Evolutionary conservation across 2,797 vertebrate genomes (phyloP).

Genomic region (Trachops cirrhosus): DNA sequence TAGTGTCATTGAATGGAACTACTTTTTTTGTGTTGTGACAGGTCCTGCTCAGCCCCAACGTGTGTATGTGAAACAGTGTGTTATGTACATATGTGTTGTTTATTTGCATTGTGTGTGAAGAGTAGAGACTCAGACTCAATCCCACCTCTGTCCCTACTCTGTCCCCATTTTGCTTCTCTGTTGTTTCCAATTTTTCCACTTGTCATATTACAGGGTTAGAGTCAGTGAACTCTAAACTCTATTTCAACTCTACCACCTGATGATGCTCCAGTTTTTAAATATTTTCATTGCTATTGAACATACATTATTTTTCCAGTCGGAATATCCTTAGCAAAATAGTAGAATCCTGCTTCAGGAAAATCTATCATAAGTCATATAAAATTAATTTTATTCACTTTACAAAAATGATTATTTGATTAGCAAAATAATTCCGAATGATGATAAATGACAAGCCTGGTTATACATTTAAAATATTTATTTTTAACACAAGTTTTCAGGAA

Average conservation of each 20-base stretch:
- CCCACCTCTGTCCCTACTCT: background rate
- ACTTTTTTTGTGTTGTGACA: background rate
- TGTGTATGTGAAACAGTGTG: background rate
- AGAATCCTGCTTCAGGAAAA: background rate
- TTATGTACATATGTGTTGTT: background rate
- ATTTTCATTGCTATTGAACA: background rate
- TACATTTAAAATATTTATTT: conserved; percentile 1
- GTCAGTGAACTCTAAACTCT: background rate
- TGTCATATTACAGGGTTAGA: background rate
- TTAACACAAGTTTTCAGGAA: conserved; percentile 15
- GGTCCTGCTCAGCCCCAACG: background rate
- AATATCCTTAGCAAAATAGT: background rate
- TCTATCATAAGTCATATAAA: background rate
- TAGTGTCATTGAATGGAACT: background rate
- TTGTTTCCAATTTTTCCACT: background rate
- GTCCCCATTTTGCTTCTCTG: background rate
- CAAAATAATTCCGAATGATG: conserved; percentile 32
- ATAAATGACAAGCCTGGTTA: background rate
- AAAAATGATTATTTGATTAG: conserved; percentile 23
- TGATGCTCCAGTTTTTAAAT: conserved; percentile 5
- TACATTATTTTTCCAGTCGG: background rate
- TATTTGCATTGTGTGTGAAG: background rate
- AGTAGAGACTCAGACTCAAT: background rate
- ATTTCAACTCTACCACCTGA: conserved; percentile 5
- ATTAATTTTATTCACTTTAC: conserved; percentile 13